These are phyloP conservation scores for Philopedon plagiatum DNA, from an alignment of 2,888 invertebrate species.

Conservation along the genomic window DNA sequence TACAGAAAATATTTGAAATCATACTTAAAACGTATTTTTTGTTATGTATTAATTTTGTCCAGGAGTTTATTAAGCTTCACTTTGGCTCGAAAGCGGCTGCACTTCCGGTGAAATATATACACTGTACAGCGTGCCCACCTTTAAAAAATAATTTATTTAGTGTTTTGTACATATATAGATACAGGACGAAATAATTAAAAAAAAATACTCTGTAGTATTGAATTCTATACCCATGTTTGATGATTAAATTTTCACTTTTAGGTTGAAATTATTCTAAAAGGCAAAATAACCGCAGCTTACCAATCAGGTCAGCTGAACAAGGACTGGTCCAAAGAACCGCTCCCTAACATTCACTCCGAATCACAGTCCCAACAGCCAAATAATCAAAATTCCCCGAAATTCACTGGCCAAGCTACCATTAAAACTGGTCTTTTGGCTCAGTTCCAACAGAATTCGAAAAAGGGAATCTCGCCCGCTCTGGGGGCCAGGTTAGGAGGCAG, in stretches of 20 bases:
- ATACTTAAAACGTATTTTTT: no score
- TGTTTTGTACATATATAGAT: no score
- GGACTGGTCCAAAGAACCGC: slow-evolving; percentile 95
- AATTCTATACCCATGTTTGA: no score
- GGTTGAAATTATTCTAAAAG: slow-evolving; percentile 94
- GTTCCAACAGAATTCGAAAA: slow-evolving; percentile 72
- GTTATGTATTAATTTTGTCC: no score
- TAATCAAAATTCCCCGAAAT: slow-evolving; percentile 62
- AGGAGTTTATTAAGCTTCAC: no score
- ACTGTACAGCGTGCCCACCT: no score
- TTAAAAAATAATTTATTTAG: no score
- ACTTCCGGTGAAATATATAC: no score
- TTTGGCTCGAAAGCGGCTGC: no score
- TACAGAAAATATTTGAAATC: no score
- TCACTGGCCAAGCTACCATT: slow-evolving; percentile 54
- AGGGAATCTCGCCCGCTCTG: slow-evolving; percentile 66
- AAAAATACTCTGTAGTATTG: no score
- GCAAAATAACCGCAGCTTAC: slow-evolving; percentile 92
- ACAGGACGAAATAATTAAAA: no score
- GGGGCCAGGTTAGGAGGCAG: slow-evolving; percentile 73
- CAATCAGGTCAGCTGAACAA: slow-evolving; percentile 90
- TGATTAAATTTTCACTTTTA: slow-evolving; percentile 65
- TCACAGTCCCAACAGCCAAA: slow-evolving; percentile 72
- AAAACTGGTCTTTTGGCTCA: slow-evolving; percentile 73
- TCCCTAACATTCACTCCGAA: slow-evolving; percentile 90